A percentile compares a stretch with the other conserved stretches of the same genome.
These are phyloP conservation scores for Xerus rutilus DNA, from an alignment of 2,797 vertebrate genomes.

Conservation along the genomic window DNA sequence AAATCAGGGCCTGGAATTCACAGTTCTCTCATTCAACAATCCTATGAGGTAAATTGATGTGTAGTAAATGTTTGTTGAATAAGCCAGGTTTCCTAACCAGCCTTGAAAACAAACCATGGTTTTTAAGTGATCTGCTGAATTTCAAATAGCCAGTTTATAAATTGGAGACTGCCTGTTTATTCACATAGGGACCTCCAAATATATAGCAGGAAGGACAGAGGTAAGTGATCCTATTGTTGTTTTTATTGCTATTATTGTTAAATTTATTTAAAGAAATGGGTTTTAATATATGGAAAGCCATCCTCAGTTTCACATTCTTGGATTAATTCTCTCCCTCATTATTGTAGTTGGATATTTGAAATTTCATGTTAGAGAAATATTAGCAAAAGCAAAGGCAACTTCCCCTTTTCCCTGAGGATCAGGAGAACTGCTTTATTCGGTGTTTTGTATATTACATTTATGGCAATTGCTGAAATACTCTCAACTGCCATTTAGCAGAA, in stretches of 20 bases:
- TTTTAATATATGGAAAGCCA: constrained; percentile 27
- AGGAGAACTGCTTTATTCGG: constrained; percentile 52
- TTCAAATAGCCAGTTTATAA: constrained; percentile 10
- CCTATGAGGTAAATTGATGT: neutral
- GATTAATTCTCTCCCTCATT: neutral
- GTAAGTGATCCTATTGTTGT: neutral
- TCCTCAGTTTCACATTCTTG: neutral
- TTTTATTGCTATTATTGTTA: constrained; percentile 17
- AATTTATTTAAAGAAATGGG: neutral
- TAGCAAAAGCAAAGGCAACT: constrained; percentile 34
- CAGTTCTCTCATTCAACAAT: neutral
- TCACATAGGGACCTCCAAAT: neutral
- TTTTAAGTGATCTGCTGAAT: constrained; percentile 63
- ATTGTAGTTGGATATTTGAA: neutral
- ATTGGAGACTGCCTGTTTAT: neutral
- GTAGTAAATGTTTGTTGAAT: constrained; percentile 55
- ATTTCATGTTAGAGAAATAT: neutral
- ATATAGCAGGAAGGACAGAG: neutral
- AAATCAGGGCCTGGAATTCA: neutral
- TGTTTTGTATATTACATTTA: constrained; percentile 65
- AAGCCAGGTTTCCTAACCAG: constrained; percentile 36
- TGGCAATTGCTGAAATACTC: constrained; percentile 78
- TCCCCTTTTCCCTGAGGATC: too few relatives aligned
- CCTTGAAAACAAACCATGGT: neutral
- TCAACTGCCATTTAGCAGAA: constrained; percentile 74